phyloP scores from a whole-genome alignment of 2,888 invertebrate species.

The Parthenolecanium corni region DNA sequence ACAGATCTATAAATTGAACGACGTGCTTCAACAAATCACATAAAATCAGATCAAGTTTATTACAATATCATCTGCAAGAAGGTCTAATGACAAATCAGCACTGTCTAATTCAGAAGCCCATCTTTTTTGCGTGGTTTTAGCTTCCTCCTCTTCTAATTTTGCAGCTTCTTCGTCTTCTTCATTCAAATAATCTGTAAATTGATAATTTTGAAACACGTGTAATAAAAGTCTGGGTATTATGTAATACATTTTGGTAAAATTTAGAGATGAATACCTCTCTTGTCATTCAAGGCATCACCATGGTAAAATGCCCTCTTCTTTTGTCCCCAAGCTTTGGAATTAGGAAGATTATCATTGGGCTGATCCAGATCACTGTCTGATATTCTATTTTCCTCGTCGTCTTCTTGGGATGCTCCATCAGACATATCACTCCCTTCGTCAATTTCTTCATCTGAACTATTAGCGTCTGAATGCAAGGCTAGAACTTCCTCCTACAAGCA shows the following conservation, averaged over 20 bases:
- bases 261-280: constrained; percentile 52
- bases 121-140: constrained; percentile 63
- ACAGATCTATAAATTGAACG: background rate
- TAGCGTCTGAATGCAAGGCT: constrained; percentile 37
- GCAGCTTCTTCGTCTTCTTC: constrained; percentile 61
- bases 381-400: constrained; percentile 41
- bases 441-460: constrained; percentile 35
- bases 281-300: constrained; percentile 79
- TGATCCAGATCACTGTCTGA: constrained; percentile 43
- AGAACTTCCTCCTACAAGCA: constrained; percentile 47
- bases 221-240: too few species aligned
- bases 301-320: constrained; percentile 67
- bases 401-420: constrained; percentile 42
- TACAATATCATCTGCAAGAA: constrained; percentile 26
- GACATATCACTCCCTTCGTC: constrained; percentile 34
- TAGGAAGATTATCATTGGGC: constrained; percentile 60
- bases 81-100: constrained; percentile 28
- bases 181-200: constrained; percentile 36
- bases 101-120: constrained; percentile 59
- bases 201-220: background rate
- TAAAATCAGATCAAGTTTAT: background rate
- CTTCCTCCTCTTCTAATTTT: constrained; percentile 72
- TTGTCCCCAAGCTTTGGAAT: constrained; percentile 79
- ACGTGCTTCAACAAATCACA: background rate
- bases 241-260: background rate